Evolutionary conservation across 1,140 invertebrate species (phyloP), one percentile per base, ranked within the genome.

Genomic region (Lordiphosa stackelbergi): DNA sequence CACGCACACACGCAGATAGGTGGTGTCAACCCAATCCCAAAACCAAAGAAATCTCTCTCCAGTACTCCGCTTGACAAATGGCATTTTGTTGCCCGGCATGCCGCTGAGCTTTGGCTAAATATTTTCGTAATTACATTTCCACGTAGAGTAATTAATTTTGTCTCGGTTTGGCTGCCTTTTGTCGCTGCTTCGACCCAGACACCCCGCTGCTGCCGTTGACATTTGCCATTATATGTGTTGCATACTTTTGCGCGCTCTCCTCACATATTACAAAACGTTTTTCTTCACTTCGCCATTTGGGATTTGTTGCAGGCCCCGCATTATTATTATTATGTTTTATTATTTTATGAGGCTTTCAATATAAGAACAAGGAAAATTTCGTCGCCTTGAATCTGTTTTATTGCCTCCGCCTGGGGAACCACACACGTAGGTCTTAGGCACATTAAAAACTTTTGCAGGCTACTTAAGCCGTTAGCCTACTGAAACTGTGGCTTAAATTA

Each of bases 51-150:
- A 69, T 69, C 66, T 69, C 56, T 57, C 40, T 35, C 56, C 31
- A 38, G 57, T 45, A 66, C 59, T 62, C 52, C 68, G 56, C 59
- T 83, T 81, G 75, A 81, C 75, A 81, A 81, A 81, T 81, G 75
- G 75, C 75, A 79, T 79, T 79, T 64, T 79, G 74, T 71, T 68
- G 77, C 62, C 52, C 61, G 71, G 71, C 75, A 69, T 79, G 75
- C 71, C 77, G 70, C 75, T 70, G 66, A 71, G 75, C 66, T 75
- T 62, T 59, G 75, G 62, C 77, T 83, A 86, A 86, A 86, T 86
- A 86, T 86, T 86, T 86, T 86, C 85, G 79, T 86, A 86, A 86
- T 86, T 86, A 86, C 85, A 86, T 86, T 86, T 86, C 79, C 85
- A 83, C 85, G 85, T 77, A 69, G 79, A 86, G 85, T 86, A 86